Percentiles rank a stretch among this genome's conserved stretches.
phyloP scores from a whole-genome alignment of 2,888 invertebrate genomes.

The Oscheius sp. region DNA sequence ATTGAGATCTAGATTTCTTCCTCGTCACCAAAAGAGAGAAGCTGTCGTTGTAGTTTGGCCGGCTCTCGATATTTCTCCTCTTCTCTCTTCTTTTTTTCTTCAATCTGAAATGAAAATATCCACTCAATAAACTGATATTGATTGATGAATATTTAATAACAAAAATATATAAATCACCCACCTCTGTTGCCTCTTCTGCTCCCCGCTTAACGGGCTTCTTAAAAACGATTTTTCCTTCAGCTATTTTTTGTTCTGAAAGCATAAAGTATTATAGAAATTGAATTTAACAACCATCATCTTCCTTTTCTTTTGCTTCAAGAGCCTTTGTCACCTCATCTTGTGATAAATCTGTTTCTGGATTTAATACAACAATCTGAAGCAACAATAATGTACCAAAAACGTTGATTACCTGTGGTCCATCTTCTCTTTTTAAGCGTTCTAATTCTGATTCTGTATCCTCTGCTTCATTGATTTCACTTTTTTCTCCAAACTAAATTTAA shows the following conservation, averaged over 20 bases:
- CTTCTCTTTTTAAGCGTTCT: conserved; percentile 57
- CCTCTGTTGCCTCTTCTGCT: conserved; percentile 31
- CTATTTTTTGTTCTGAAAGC: conserved; percentile 57
- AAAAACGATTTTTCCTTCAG: conserved; percentile 64
- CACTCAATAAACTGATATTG: too few species aligned
- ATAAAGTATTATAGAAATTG: not conserved
- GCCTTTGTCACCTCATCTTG: conserved; percentile 58
- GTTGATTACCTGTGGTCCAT: conserved; percentile 59
- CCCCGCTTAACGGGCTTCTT: conserved; percentile 62
- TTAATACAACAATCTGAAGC: conserved; percentile 57
- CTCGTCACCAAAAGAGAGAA: conserved; percentile 59
- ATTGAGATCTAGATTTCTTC: too few species aligned
- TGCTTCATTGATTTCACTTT: conserved; percentile 33
- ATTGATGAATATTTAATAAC: too few species aligned
- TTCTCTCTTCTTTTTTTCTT: conserved; percentile 14
- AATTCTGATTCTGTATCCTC: conserved; percentile 51
- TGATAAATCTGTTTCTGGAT: conserved; percentile 57
- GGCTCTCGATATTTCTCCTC: not conserved
- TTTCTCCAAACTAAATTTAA: conserved; percentile 37
- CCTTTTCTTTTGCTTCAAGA: conserved; percentile 54
- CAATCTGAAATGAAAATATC: too few species aligned
- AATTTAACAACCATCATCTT: conserved; percentile 52
- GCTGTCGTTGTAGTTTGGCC: conserved; percentile 31
- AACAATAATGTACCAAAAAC: not conserved
- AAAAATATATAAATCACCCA: too few species aligned